Evolutionary conservation across 2,888 invertebrate species (phyloP), one percentile per base, ranked within the genome.

Genomic region (Drosophila macrospina): DNA sequence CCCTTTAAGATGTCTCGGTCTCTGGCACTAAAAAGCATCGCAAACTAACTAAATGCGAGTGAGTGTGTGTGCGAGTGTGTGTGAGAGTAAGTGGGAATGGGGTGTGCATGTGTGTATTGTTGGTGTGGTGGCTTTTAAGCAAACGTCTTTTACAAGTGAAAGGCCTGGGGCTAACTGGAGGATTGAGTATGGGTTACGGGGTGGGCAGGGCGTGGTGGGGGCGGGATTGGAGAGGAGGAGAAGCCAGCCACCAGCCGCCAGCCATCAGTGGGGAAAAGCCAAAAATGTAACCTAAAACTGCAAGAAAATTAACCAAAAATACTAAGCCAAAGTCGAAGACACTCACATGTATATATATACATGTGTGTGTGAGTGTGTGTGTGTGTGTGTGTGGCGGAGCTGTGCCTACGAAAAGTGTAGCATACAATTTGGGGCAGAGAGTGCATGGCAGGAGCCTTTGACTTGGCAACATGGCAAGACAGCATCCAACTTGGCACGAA

Each of bases 221-320:
- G 16, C 11, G 41, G 11, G 8, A n/a, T 47, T 7, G 20, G 41
- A 30, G n/a, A n/a, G n/a, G n/a, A 16, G 20, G 20, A 37, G 8
- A 42, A 24, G 30, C 20, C 42, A 51, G 51, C 47, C 48, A 69
- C 60, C 78, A 51, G 51, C 47, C 48, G 74, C 60, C 78, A 56
- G 75, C 62, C 83, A 69, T 71, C 80, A 79, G 86, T 69, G 41
- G 61, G 80, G 80, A 73, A 88, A 88, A 83, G 87, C 89, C 84
- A 88, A 85, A 86, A 85, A 86, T 86, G 87, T 89, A 89, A 89
- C 85, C 89, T 74, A 86, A 89, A 86, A 86, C 85, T 86, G 89
- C 89, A 88, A 89, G 89, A 86, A 89, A 86, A 86, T 86, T 86
- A 86, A 89, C 85, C 89, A 86, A 86, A 86, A 86, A 86, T 86